A percentile compares a stretch with the other conserved stretches of the same genome.
Conservation (phyloP, 2,113 vertebrate genomes). For the Phylloscopus trochiloides region DNA sequence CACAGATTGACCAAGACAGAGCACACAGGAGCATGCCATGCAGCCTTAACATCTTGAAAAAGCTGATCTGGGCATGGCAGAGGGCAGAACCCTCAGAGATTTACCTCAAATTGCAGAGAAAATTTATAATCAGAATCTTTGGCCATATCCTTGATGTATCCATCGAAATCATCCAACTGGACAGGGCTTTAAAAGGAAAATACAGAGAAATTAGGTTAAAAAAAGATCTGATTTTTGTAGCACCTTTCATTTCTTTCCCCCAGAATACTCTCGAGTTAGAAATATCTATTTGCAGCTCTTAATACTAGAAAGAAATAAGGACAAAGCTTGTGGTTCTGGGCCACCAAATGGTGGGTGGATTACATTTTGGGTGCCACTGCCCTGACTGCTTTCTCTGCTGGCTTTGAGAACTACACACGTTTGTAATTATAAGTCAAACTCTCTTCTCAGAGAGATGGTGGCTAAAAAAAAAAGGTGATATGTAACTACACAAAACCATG, state of each 20-base stretch:
- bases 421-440: neutral
- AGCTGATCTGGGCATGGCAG: neutral
- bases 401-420: neutral
- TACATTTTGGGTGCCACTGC: neutral
- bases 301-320: neutral
- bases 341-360: neutral
- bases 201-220: neutral
- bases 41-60: neutral
- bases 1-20: accelerated
- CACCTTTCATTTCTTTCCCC: neutral
- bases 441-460: neutral
- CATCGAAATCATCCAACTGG: slow-evolving; percentile 92
- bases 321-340: neutral
- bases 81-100: neutral
- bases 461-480: neutral
- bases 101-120: slow-evolving; percentile 97
- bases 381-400: neutral
- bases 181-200: slow-evolving; percentile 80
- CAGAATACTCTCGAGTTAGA: neutral
- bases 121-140: slow-evolving; percentile 98
- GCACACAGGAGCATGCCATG: neutral
- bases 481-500: neutral
- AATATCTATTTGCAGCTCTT: neutral
- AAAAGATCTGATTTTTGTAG: neutral
- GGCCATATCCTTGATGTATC: slow-evolving; percentile 95